Base-by-base conservation (phyloP, 2,113 vertebrate genomes). In the Anhinga rufa region DNA sequence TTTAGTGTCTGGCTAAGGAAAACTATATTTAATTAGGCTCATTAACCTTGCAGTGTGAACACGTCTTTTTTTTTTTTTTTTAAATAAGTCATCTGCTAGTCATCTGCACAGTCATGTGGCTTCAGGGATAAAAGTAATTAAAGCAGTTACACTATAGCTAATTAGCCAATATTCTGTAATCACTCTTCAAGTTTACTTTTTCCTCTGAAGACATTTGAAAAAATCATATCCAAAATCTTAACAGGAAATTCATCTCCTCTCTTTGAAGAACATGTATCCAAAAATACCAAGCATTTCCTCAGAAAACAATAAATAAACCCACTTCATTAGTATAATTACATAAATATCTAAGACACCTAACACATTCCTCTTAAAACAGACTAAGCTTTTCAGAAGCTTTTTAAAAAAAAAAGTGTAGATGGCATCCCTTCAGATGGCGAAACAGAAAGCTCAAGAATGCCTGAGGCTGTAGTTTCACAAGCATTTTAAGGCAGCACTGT, bases 11-110 rank as follows among this genome's bases (percentile, higher is more conserved):
- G 94, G 94, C 89, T 95, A 95, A 91, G 95, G 66, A 97, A 96
- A 96, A 95, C 96, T 93, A 82, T 92, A 96, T 97, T 97, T 97
- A 97, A 97, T 97, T 97, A 97, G 92, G 95, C 96, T 97, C 87
- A 97, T 97, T 97, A 97, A 97, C 97, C 96, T 97, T 97, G 97
- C 97, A 97, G 97, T 97, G 97, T 97, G 96, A 97, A 96, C 94
- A 95, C 0, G 62, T 94, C 82, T 95, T 90, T 92, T 61, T 79
- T 80, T 95, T 74, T 85, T 94, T 97, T 96, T 97, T 97, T 91
- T 12, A 88, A 94, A 87, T 95, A 96, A 97, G 96, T 97, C 96
- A 97, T 97, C 97, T 97, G 97, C 94, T 97, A 97, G 96, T 97
- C 97, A 97, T 97, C 96, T 97, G 97, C 95, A 97, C 71, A 97